These are phyloP conservation scores for Adelphocoris suturalis DNA, from an alignment of 2,888 invertebrate genomes.

Conservation along the genomic window DNA sequence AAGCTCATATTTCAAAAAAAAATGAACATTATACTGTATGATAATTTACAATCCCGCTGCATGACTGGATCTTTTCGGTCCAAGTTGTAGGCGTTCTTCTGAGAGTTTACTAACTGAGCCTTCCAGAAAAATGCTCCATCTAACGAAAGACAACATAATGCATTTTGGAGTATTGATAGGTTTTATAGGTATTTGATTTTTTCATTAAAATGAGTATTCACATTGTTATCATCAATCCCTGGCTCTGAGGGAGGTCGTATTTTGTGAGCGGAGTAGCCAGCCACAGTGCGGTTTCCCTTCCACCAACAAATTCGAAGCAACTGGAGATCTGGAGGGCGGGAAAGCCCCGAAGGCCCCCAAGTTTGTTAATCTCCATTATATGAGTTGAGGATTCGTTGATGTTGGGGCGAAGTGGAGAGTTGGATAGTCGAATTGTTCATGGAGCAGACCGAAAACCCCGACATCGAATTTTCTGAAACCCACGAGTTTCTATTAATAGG, in stretches of 20 bases:
- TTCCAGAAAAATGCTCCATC: no score
- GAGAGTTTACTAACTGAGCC: no score
- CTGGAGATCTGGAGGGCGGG: not conserved
- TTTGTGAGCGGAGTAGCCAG: slow-evolving; percentile 7
- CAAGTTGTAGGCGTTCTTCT: no score
- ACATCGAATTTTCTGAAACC: not conserved
- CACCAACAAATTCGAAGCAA: slow-evolving; percentile 4
- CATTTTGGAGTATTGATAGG: no score
- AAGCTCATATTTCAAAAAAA: no score
- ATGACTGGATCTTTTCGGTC: no score
- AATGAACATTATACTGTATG: no score
- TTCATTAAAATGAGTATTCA: no score
- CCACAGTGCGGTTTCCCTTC: slow-evolving; percentile 1
- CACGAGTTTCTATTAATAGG: not conserved
- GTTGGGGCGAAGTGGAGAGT: not conserved
- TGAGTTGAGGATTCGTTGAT: slow-evolving; percentile 35
- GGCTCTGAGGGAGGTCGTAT: not conserved
- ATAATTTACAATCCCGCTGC: no score
- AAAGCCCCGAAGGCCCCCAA: not conserved
- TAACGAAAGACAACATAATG: no score
- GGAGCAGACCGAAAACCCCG: not conserved
- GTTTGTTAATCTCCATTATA: slow-evolving; percentile 35
- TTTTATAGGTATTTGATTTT: no score
- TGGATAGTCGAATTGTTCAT: not conserved
- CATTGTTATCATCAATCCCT: no score